A percentile compares a stretch with the other conserved stretches of the same genome.
phyloP scores from a whole-genome alignment of 2,113 vertebrate genomes.

The Apodemus sylvaticus region DNA sequence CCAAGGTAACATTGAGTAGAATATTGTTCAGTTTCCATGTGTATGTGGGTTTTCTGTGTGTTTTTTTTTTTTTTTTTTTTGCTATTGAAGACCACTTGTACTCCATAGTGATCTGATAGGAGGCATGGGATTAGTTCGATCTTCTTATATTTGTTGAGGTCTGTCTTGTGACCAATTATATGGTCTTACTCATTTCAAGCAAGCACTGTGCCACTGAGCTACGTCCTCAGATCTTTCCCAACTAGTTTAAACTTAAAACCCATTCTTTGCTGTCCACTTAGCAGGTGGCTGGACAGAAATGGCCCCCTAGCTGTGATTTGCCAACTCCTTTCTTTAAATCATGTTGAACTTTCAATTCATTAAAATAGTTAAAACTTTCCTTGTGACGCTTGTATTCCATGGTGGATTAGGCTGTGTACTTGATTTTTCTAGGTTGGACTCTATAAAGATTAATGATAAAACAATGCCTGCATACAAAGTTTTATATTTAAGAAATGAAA shows the following conservation, averaged over 20 bases:
- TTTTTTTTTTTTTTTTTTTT: too few relatives aligned
- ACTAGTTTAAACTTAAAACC: neutral
- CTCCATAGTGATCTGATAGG: too few relatives aligned
- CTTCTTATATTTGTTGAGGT: too few relatives aligned
- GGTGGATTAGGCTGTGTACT: neutral
- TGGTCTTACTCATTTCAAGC: neutral
- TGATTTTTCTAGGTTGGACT: neutral
- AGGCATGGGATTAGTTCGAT: too few relatives aligned
- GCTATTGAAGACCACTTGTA: too few relatives aligned
- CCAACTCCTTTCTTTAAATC: neutral
- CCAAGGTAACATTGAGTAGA: too few relatives aligned
- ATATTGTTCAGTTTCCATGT: too few relatives aligned
- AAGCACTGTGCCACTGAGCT: neutral
- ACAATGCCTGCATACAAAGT: neutral
- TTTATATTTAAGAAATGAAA: neutral
- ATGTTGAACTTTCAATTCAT: constrained; percentile 13
- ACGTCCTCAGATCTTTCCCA: accelerated
- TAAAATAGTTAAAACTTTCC: neutral
- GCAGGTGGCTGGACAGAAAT: neutral
- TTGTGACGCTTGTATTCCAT: neutral
- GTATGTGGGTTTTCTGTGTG: too few relatives aligned
- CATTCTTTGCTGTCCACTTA: neutral
- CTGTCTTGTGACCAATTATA: too few relatives aligned
- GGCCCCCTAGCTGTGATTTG: neutral
- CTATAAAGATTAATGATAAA: neutral